Conservation (phyloP, 1,140 invertebrate species). For the Amphibalanus amphitrite region DNA sequence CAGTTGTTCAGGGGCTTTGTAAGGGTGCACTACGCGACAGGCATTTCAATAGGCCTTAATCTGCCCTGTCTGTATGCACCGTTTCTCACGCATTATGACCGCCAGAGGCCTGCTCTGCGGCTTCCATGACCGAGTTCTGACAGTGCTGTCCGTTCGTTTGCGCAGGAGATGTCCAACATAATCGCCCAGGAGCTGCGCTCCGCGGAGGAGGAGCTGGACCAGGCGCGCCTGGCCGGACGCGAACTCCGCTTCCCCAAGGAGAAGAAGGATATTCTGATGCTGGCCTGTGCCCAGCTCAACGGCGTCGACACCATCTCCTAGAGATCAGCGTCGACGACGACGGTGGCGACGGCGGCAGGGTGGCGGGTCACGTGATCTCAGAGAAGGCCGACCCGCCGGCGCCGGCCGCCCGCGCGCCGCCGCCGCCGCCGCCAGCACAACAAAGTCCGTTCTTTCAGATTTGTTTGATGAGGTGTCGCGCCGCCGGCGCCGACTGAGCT, state of each 20-base stretch:
- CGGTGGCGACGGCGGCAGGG: too few species aligned
- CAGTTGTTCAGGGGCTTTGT: too few species aligned
- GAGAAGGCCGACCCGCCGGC: not conserved
- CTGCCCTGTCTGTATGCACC: too few species aligned
- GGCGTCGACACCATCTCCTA: not conserved
- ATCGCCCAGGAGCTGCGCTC: conserved; percentile 59
- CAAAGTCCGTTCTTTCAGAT: conserved; percentile 1
- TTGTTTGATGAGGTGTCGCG: not conserved
- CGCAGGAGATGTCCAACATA: conserved; percentile 49
- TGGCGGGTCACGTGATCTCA: not conserved
- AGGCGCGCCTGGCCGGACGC: conserved; percentile 69
- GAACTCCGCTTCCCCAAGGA: conserved; percentile 88
- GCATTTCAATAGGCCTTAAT: too few species aligned
- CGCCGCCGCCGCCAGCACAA: not conserved
- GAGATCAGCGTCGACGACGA: not conserved
- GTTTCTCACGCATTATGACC: too few species aligned
- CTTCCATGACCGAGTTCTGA: too few species aligned
- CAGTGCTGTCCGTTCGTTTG: not conserved
- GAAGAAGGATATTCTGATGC: conserved; percentile 81
- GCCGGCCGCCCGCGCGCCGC: too few species aligned
- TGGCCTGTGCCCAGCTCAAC: conserved; percentile 56
- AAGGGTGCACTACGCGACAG: too few species aligned
- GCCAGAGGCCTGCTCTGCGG: too few species aligned
- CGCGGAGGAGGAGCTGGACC: conserved; percentile 71
- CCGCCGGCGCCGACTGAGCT: not conserved